A percentile compares a stretch with the other conserved stretches of the same genome.
These are phyloP conservation scores for Laticauda laticaudata DNA, from an alignment of 2,113 vertebrate species.

Conservation along the genomic window DNA sequence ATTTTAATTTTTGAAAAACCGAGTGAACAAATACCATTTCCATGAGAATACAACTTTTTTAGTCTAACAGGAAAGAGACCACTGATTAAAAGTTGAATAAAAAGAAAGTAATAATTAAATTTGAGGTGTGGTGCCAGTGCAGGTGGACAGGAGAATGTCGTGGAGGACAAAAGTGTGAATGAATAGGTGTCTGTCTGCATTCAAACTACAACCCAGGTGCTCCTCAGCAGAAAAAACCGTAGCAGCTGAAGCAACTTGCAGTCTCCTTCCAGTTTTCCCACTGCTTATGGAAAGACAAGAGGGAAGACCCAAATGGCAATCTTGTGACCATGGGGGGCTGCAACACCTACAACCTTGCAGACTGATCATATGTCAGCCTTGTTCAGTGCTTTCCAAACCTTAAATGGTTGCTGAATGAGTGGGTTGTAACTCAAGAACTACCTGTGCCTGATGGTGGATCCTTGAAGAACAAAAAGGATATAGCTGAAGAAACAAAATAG, in stretches of 20 bases:
- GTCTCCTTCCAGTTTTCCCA: background rate
- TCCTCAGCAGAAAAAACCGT: background rate
- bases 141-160: too few relatives aligned
- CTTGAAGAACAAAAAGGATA: background rate
- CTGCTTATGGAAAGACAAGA: background rate
- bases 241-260: background rate
- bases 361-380: background rate
- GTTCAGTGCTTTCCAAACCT: background rate
- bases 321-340: background rate
- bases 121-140: background rate
- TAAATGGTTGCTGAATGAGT: background rate
- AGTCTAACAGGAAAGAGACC: background rate
- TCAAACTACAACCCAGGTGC: background rate
- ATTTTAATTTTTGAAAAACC: background rate
- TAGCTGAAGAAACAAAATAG: background rate
- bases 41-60: background rate
- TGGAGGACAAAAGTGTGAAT: background rate
- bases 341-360: background rate
- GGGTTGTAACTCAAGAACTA: background rate
- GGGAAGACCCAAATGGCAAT: background rate
- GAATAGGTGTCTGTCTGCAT: background rate
- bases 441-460: background rate
- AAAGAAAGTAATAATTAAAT: background rate
- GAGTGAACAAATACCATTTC: background rate
- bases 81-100: background rate